phyloP scores from a whole-genome alignment of 2,797 vertebrate genomes.

The Eulemur coronatus region DNA sequence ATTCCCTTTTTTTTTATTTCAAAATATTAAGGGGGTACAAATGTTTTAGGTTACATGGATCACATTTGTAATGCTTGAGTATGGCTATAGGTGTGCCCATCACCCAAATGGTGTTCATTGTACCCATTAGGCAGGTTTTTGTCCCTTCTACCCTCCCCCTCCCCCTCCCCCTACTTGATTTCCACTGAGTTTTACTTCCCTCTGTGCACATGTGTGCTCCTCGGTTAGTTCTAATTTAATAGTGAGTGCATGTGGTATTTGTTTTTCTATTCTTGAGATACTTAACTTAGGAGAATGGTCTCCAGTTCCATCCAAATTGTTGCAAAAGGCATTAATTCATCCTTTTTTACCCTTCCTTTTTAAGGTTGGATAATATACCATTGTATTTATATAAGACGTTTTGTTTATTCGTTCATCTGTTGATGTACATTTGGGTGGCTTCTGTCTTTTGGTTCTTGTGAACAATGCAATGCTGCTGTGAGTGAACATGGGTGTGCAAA shows the following conservation, averaged over 20 bases:
- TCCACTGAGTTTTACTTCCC: neutral
- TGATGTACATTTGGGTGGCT: neutral
- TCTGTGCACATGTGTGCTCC: neutral
- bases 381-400: neutral
- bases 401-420: neutral
- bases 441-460: neutral
- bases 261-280: neutral
- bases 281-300: neutral
- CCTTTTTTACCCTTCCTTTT: neutral
- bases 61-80: neutral
- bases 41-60: neutral
- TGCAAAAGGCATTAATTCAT: neutral
- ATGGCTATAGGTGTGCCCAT: neutral
- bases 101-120: neutral
- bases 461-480: neutral
- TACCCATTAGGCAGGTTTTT: neutral
- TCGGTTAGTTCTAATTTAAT: neutral
- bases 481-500: neutral
- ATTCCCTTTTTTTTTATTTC: neutral
- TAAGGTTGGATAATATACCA: neutral
- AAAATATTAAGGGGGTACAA: neutral
- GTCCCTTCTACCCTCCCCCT: too few species aligned
- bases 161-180: neutral
- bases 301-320: neutral
- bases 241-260: neutral